A percentile compares a stretch with the other conserved stretches of the same genome.
Conservation (phyloP, 2,113 vertebrate genomes). For the Chunga burmeisteri region DNA sequence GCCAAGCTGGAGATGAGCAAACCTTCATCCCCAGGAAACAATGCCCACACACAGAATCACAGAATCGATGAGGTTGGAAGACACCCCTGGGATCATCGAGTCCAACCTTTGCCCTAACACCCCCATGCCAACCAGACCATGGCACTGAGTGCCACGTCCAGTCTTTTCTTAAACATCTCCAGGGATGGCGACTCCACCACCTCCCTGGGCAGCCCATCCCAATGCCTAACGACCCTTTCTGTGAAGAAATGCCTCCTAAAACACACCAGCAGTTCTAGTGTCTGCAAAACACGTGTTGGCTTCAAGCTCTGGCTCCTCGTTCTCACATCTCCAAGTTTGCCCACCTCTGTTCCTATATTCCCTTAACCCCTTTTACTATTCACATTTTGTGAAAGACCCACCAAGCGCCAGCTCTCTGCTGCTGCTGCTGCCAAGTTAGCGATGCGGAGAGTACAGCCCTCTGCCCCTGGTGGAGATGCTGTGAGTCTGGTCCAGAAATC, state of each 20-base stretch:
- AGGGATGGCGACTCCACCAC: no score
- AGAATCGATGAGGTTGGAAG: no score
- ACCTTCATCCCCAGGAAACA: accelerated
- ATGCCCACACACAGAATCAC: accelerated
- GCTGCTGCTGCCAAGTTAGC: neutral
- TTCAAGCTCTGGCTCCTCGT: neutral
- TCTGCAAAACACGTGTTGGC: accelerated
- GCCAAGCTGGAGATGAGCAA: neutral
- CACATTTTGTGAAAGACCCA: accelerated
- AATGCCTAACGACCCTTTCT: no score
- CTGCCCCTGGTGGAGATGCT: neutral
- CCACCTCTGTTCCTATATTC: neutral
- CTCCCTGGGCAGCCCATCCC: no score
- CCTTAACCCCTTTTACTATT: neutral
- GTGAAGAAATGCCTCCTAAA: no score
- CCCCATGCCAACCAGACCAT: no score
- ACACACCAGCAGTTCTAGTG: neutral
- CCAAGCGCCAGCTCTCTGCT: neutral
- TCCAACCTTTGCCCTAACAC: no score
- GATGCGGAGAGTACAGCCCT: neutral
- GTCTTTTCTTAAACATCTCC: no score
- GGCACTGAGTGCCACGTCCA: no score
- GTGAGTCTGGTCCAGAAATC: neutral
- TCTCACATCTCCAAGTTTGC: neutral
- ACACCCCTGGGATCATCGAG: no score